phyloP scores from a whole-genome alignment of 2,113 vertebrate genomes.

The Halichoeres trimaculatus region DNA sequence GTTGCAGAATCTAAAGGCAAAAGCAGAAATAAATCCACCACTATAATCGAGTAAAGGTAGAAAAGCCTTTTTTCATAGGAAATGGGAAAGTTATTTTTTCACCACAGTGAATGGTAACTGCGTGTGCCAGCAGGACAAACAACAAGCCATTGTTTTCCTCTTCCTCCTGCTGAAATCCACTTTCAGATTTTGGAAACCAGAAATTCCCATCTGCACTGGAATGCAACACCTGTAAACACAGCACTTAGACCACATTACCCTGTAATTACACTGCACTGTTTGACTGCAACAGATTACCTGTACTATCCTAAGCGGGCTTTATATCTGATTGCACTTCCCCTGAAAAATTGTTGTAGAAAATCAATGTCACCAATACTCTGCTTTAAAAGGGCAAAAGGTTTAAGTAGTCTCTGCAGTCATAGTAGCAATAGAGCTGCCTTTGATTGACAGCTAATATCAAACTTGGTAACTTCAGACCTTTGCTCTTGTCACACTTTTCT shows the following conservation, averaged over 20 bases:
- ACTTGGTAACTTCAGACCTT: no score
- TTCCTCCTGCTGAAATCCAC: slow-evolving; percentile 3
- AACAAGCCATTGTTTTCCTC: slow-evolving; percentile 11
- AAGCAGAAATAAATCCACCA: not conserved
- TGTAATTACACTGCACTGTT: not conserved
- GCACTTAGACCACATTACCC: not conserved
- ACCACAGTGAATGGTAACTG: not conserved
- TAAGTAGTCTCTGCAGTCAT: not conserved
- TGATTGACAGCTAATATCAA: not conserved
- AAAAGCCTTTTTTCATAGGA: not conserved
- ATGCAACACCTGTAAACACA: slow-evolving; percentile 18
- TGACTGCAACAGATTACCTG: not conserved
- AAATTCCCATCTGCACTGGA: slow-evolving; percentile 8
- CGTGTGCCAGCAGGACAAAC: slow-evolving; percentile 7
- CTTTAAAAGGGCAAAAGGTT: not conserved
- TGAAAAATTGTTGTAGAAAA: not conserved
- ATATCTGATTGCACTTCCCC: slow-evolving; percentile 10
- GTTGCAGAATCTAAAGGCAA: no score
- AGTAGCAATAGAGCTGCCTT: not conserved
- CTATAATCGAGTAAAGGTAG: not conserved
- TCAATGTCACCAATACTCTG: no score
- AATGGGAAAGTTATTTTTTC: not conserved
- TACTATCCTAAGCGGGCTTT: not conserved
- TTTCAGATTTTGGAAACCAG: not conserved
- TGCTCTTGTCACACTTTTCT: slow-evolving; percentile 44